A percentile compares a stretch with the other conserved stretches of the same genome.
These are phyloP conservation scores for Globodera ellingtonae DNA, from an alignment of 1,140 invertebrate genomes.

Conservation along the genomic window DNA sequence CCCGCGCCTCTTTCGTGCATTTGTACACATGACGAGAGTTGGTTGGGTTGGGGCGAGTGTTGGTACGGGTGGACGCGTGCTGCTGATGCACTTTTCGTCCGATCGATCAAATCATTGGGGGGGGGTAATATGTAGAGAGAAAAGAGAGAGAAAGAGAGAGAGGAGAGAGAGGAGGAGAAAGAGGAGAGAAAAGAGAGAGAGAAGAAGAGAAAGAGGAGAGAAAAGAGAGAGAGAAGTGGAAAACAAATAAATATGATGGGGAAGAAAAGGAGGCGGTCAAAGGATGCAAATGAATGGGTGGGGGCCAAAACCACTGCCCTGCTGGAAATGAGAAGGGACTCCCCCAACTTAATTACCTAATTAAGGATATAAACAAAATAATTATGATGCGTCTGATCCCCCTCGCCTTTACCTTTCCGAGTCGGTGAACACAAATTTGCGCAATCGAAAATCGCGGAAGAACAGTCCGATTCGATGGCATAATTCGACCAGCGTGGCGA, in stretches of 20 bases:
- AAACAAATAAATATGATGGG: not conserved
- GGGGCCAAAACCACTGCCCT: too few relatives aligned
- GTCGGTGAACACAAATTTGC: constrained; percentile 94
- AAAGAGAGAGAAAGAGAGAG: not conserved
- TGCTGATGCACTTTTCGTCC: too few relatives aligned
- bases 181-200: not conserved
- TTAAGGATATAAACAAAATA: too few relatives aligned
- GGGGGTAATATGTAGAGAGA: too few relatives aligned
- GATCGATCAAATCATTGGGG: too few relatives aligned
- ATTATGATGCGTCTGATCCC: too few relatives aligned
- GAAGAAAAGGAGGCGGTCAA: too few relatives aligned
- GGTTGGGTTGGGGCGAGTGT: not conserved
- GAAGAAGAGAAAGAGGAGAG: not conserved
- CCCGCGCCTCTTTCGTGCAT: too few relatives aligned
- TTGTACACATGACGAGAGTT: not conserved
- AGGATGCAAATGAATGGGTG: too few relatives aligned
- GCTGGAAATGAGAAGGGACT: too few relatives aligned
- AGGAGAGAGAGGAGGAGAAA: not conserved
- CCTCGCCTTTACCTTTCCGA: constrained; percentile 78
- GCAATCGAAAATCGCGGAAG: constrained; percentile 88
- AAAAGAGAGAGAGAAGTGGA: not conserved
- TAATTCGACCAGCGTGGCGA: constrained; percentile 81
- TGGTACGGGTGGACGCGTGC: not conserved
- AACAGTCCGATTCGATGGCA: constrained; percentile 91
- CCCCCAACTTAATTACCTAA: too few relatives aligned